Evolutionary conservation across 2,797 vertebrate genomes (phyloP).

Genomic region (Botia almorhae): DNA sequence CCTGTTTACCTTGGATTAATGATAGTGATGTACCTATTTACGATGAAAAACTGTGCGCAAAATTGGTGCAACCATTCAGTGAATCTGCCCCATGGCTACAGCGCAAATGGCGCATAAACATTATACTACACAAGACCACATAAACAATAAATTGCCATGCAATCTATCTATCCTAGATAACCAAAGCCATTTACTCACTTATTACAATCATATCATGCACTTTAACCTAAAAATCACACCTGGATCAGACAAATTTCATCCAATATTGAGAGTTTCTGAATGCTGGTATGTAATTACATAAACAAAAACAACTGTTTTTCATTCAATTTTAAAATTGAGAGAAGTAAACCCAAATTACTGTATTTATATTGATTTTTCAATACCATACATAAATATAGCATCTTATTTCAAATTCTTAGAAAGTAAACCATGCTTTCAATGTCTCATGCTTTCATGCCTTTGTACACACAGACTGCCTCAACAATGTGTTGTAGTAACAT

Average conservation of each 20-base stretch:
- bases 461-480: constrained; percentile 31
- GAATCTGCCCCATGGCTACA: constrained; percentile 18
- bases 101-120: constrained; percentile 5
- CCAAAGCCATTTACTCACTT: constrained; percentile 22
- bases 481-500: neutral
- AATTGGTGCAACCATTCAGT: neutral
- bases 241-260: constrained; percentile 36
- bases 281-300: neutral
- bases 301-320: constrained; percentile 7
- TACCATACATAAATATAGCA: neutral
- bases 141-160: constrained; percentile 7
- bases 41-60: too few relatives aligned
- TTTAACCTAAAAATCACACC: constrained; percentile 32
- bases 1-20: too few relatives aligned
- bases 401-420: neutral
- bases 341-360: neutral
- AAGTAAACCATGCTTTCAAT: constrained; percentile 43
- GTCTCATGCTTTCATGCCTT: constrained; percentile 57
- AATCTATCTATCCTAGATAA: constrained; percentile 7
- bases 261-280: neutral
- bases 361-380: constrained; percentile 13
- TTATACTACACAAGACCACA: constrained; percentile 2
- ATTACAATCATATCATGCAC: constrained; percentile 39
- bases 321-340: neutral
- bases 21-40: too few relatives aligned